phyloP scores from a whole-genome alignment of 2,888 invertebrate genomes.

The Tineola bisselliella region DNA sequence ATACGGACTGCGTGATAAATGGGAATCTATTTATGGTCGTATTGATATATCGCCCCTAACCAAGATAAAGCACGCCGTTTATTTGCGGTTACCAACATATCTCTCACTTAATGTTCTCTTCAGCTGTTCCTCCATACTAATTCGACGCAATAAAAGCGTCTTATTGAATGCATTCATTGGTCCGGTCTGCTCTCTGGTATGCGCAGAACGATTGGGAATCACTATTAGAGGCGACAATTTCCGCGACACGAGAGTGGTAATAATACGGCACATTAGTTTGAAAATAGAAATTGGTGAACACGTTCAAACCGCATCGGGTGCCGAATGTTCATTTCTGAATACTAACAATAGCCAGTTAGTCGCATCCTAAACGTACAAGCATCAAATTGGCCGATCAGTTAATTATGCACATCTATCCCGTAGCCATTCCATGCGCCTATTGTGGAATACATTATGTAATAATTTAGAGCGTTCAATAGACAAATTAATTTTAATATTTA shows the following conservation, averaged over 20 bases:
- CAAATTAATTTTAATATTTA: neutral
- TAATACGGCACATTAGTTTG: conserved; percentile 16
- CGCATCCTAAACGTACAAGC: conserved; percentile 7
- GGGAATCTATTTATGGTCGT: neutral
- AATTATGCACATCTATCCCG: conserved; percentile 32
- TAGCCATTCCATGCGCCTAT: conserved; percentile 18
- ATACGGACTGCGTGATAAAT: neutral
- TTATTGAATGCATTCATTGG: conserved; percentile 15
- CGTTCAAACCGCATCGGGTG: conserved; percentile 15
- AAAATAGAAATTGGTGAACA: conserved; percentile 14
- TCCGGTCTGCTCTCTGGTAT: neutral
- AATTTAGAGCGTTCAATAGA: neutral
- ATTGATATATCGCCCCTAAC: conserved; percentile 12
- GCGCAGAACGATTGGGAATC: neutral
- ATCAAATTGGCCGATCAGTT: conserved; percentile 19
- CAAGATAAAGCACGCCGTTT: conserved; percentile 14
- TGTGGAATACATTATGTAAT: neutral
- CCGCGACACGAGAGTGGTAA: conserved; percentile 12
- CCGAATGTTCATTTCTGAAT: conserved; percentile 14
- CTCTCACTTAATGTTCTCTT: conserved; percentile 7
- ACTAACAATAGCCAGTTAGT: conserved; percentile 13
- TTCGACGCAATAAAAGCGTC: conserved; percentile 14
- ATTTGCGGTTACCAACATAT: conserved; percentile 14
- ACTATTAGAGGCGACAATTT: conserved; percentile 10
- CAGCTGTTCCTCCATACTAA: conserved; percentile 13